phyloP scores from a whole-genome alignment of 2,113 vertebrate species.

The Alligator mississippiensis region DNA sequence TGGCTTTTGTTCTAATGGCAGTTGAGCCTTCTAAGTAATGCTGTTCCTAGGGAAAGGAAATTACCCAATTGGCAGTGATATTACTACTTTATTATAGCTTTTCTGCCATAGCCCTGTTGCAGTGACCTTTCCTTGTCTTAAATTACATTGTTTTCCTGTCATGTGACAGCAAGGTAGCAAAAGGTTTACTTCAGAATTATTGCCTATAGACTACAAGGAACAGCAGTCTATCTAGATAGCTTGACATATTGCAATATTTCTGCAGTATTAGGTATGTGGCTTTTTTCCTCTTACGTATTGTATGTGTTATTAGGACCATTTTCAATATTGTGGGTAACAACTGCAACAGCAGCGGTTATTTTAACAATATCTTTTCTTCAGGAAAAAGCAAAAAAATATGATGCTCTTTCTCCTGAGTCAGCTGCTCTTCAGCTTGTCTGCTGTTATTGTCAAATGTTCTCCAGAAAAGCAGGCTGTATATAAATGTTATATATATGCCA shows the following conservation, averaged over 20 bases:
- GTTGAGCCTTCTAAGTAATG: not conserved
- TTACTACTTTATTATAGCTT: conserved; percentile 4
- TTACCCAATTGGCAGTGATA: not conserved
- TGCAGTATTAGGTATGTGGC: not conserved
- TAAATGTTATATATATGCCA: conserved; percentile 12
- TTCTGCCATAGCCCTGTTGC: not conserved
- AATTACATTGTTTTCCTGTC: not conserved
- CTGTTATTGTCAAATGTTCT: conserved; percentile 13
- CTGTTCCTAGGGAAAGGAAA: conserved; percentile 17
- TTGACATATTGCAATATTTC: not conserved
- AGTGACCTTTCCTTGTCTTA: conserved; percentile 28
- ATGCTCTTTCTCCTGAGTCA: not conserved
- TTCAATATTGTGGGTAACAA: conserved; percentile 2
- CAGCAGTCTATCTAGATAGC: not conserved
- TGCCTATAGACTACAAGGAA: not conserved
- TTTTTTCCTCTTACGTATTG: not conserved
- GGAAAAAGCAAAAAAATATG: conserved; percentile 29
- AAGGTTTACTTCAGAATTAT: not conserved
- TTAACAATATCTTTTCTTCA: conserved; percentile 22
- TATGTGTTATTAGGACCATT: not conserved
- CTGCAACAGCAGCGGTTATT: conserved; percentile 13
- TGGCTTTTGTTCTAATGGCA: conserved; percentile 39
- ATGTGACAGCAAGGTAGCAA: not conserved
- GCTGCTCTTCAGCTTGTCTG: conserved; percentile 21
- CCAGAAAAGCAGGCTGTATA: not conserved